Evolutionary conservation across 2,888 invertebrate genomes (phyloP), one percentile per base, ranked within the genome.

Genomic region (Papilio elwesi): DNA sequence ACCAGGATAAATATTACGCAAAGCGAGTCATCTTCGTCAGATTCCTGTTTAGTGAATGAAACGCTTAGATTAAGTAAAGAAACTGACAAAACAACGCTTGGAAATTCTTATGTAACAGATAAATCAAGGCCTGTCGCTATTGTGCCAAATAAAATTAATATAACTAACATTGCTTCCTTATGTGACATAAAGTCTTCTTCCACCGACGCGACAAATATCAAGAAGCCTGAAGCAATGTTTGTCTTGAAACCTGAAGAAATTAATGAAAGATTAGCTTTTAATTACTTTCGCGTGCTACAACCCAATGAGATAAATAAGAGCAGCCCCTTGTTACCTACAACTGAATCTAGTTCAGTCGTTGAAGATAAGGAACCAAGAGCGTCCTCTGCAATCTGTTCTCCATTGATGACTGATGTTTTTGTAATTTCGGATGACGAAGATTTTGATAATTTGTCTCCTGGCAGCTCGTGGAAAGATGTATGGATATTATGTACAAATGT

Each of bases 161-260:
- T 83, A 53, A 66, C 36, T 10, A 66, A 74, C 38, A 53, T 74
- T 38, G 66, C 62, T 38, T 66, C 73, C 4, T 16, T 74, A 16
- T 67, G 67, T 67, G 66, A 70, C 1, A 68, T 53, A 63, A 52
- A 57, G 36, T 10, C 51, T 15, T 53, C 72, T 38, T 13, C 10
- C 15, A 15, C 6, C 6, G 47, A 67, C 12, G 26, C 74, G 47
- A 75, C 72, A 68, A 75, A 68, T 72, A 62, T 74, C 49, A 71
- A 74, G 68, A 85, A 78, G 78, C 66, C 76, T 10, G 84, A 85
- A 75, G 80, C 85, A 1, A 91, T 92, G 91, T 85, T 87, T 74
- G 80, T 93, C 76, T 85, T 93, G 73, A 93, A 92, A 81, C 93
- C 93, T 0, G 92, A 92, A 80, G 90, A 93, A 85, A 93, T 93